Evolutionary conservation across 1,140 invertebrate species (phyloP), one percentile per base, ranked within the genome.

Genomic region (Muscidifurax raptorellus): DNA sequence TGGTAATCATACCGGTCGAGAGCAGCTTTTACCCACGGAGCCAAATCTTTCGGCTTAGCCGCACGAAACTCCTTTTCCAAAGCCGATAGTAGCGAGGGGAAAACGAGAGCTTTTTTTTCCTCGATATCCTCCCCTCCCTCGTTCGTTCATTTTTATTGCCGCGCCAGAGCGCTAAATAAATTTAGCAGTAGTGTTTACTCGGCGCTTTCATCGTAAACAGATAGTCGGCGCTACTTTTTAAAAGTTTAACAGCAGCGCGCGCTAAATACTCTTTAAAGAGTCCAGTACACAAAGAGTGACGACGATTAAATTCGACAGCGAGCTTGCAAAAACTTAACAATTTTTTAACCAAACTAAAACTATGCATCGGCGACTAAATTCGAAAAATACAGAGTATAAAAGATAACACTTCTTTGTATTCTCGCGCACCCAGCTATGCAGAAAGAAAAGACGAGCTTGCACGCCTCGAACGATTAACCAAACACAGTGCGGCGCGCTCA

Each of bases 31-130:
- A 30, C 40, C 18, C 22, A 0, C 44, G 25, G 25, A 22, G 25
- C 74, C 74, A 22, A 52, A 76, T 76, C 27, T 76, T 76, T 52
- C 18, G n/a, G 44, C 74, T 47, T 25, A 76, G 74, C 74, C 44
- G 44, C 28, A 6, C 22, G 47, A 76, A 27, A 22, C 36, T 27
- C 32, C 32, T 74, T 74, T 74, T 74, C 15, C 66, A 69, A 69
- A 69, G 66, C 66, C 27, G 27, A 15, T 40, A 30, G 28, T 30
- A 22, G 27, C 69, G 28, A 30, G 28, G 25, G n/a, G 10, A 69
- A 40, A 59, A n/a, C 22, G 52, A 59, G 22, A 74, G 22, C 27
- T 74, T 36, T 74, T 74, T 36, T 74, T 18, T 47, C 44, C 15
- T 7, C 22, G 52, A 6, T 7, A 22, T 59, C 22, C 18, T 22